Conservation (phyloP, 1,140 invertebrate species). For the Drosophila ironensis region DNA sequence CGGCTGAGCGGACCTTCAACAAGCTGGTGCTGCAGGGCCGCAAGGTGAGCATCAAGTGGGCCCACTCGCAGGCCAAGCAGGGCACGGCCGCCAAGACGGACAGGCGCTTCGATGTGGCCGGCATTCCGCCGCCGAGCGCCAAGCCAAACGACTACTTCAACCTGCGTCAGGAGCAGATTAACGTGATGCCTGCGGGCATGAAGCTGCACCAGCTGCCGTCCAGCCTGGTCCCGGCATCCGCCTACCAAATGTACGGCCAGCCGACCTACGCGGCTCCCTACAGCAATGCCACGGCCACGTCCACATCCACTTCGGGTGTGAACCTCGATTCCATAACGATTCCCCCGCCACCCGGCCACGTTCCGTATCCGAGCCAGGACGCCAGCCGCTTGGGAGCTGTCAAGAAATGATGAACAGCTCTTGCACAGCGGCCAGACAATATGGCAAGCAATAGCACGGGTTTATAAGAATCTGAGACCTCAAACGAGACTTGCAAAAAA, state of each 20-base stretch:
- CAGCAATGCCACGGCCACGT: conserved; percentile 29
- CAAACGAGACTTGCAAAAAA: too few relatives aligned
- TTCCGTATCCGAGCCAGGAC: conserved; percentile 98
- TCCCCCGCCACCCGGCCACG: conserved; percentile 83
- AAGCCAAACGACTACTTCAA: conserved; percentile 91
- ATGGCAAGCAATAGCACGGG: too few relatives aligned
- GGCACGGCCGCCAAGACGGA: conserved; percentile 82
- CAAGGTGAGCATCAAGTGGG: conserved; percentile 98
- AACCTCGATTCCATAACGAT: conserved; percentile 82
- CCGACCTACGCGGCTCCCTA: conserved; percentile 83
- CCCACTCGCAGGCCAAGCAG: conserved; percentile 91
- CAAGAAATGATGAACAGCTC: conserved; percentile 47
- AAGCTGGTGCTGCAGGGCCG: conserved; percentile 94
- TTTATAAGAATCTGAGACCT: too few relatives aligned
- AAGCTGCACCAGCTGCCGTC: conserved; percentile 82
- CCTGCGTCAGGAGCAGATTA: conserved; percentile 84
- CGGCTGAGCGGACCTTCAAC: conserved; percentile 98
- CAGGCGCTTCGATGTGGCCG: conserved; percentile 89
- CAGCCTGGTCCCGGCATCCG: conserved; percentile 83
- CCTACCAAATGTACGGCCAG: conserved; percentile 85
- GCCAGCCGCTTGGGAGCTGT: conserved; percentile 92
- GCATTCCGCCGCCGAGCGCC: conserved; percentile 87
- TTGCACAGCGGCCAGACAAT: too few relatives aligned
- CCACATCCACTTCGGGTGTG: conserved; percentile 44
- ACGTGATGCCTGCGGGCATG: conserved; percentile 83